Evolutionary conservation across 2,888 invertebrate genomes (phyloP), one percentile per base, ranked within the genome.

Genomic region (Tipula unca): DNA sequence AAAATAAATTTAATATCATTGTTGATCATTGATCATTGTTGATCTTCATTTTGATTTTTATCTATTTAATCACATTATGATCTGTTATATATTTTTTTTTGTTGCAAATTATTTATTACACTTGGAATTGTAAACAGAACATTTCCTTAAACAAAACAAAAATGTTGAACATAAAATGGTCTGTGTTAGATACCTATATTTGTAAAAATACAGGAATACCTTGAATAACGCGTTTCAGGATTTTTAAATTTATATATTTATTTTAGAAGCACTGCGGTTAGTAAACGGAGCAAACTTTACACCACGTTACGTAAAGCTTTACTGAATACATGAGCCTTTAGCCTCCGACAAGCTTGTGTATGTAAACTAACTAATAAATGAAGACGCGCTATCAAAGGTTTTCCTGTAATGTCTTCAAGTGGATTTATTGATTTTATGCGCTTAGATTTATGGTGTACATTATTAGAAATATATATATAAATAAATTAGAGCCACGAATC

Each of bases 31-130:
- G 69, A 69, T 69, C 69, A 48, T 48, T 48, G 48, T 48, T 69
- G 69, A 69, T 69, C 69, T 69, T 69, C 69, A 69, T 69, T 69
- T 69, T 69, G 69, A 69, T 69, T 69, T 69, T 69, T 10, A 69
- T 69, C 69, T 69, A 69, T 69, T 69, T 69, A 20, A 69, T 25
- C 69, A 69, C 69, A 69, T 69, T 69, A 69, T 69, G 25, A 69
- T 69, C 69, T 69, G 69, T 10, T 69, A 69, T 69, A 69, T 69
- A 69, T 54, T 54, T 39, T 4, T 39, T 0, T 69, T 69, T 69
- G 10, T 69, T 69, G 69, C 25, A 69, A 69, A 25, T 69, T 69
- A 69, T 69, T 69, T 69, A 69, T 69, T 69, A 25, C 69, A 69
- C 25, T 69, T 25, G 10, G 25, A 69, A 69, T 25, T 69, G 25